These are phyloP conservation scores for Mallotus villosus DNA, from an alignment of 2,797 vertebrate genomes.

Conservation along the genomic window DNA sequence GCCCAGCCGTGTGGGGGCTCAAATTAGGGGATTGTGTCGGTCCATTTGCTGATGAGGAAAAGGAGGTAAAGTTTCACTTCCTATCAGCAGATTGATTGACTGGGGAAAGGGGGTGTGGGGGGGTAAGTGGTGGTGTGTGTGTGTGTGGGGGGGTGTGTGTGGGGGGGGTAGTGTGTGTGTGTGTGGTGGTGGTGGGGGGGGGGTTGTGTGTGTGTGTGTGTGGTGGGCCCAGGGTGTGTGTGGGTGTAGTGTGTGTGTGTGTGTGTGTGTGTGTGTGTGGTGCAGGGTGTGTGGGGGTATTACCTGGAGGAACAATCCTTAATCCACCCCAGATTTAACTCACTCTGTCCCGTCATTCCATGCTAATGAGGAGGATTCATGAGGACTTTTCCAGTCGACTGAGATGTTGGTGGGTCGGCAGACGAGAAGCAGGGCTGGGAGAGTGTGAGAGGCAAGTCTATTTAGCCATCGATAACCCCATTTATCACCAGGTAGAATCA, in stretches of 20 bases:
- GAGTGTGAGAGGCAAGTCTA: background rate
- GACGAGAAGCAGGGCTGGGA: background rate
- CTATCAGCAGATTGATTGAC: background rate
- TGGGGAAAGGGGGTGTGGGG: background rate
- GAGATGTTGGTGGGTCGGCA: too few relatives aligned
- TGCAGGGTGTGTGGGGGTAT: background rate
- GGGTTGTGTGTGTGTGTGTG: too few relatives aligned
- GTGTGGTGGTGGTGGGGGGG: too few relatives aligned
- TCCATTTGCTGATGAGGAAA: conserved; percentile 45
- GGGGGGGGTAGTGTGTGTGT: too few relatives aligned
- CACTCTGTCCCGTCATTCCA: too few relatives aligned
- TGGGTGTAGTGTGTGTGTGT: background rate
- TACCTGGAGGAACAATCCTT: background rate
- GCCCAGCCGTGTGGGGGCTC: conserved; percentile 10
- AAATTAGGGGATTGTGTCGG: conserved; percentile 42
- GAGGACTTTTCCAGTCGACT: too few relatives aligned
- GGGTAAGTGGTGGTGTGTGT: background rate
- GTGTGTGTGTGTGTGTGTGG: background rate
- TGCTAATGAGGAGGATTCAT: too few relatives aligned
- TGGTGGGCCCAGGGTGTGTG: background rate
- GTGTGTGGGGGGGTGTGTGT: background rate
- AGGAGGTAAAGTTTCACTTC: conserved; percentile 22
- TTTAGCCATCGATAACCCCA: too few relatives aligned
- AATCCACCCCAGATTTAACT: background rate
- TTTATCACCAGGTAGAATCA: too few relatives aligned